Evolutionary conservation across 2,888 invertebrate genomes (phyloP).

Genomic region (Gymnocheta viridis): DNA sequence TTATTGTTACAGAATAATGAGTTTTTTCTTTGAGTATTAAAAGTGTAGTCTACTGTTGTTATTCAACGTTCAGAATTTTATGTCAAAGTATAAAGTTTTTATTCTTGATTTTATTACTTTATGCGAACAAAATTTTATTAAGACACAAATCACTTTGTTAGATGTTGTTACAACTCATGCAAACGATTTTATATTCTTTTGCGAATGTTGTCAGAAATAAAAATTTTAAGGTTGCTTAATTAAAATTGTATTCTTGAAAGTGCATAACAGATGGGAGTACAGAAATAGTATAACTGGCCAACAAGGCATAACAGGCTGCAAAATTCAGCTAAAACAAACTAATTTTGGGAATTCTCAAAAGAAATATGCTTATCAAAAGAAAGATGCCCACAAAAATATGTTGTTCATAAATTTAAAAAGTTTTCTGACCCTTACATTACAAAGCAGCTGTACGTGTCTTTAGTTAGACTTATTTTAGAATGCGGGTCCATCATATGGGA

Average conservation of each 20-base stretch:
- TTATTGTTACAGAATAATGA: slow-evolving; percentile 42
- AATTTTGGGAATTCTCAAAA: too few relatives aligned
- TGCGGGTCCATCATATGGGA: too few relatives aligned
- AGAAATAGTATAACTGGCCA: background rate
- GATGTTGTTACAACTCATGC: background rate
- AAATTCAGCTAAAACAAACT: background rate
- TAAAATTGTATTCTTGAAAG: background rate
- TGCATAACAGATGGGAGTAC: background rate
- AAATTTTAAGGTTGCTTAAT: background rate
- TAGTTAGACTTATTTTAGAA: too few relatives aligned
- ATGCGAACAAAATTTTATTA: background rate
- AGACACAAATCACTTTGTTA: background rate
- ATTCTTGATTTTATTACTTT: background rate
- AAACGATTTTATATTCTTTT: background rate
- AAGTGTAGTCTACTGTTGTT: background rate
- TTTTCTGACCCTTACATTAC: too few relatives aligned
- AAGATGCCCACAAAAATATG: too few relatives aligned
- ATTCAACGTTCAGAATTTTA: background rate
- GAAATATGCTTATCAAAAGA: too few relatives aligned
- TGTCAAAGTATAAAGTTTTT: slow-evolving; percentile 16
- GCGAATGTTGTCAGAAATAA: background rate
- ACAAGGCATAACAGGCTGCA: background rate
- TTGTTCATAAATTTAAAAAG: too few relatives aligned
- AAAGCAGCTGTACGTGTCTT: too few relatives aligned
- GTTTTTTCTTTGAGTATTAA: background rate